phyloP scores from a whole-genome alignment of 2,888 invertebrate genomes.

The Pammene aurita region DNA sequence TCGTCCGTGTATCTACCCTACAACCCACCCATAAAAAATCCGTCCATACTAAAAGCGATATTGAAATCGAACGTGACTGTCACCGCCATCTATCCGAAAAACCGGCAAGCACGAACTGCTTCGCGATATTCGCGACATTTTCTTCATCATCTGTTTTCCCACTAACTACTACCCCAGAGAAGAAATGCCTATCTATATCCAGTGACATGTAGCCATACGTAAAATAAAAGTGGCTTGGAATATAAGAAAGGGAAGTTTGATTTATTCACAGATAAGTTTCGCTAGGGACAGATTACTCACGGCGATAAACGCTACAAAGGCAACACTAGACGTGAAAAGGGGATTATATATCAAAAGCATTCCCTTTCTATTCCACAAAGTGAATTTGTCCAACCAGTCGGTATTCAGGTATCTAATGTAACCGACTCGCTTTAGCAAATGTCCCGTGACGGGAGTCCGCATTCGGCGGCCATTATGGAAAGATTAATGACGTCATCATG shows the following conservation, averaged over 20 bases:
- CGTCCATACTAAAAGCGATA: too few relatives aligned
- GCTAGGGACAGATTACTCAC: slow-evolving; percentile 11
- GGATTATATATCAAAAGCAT: slow-evolving; percentile 16
- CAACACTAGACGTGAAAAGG: slow-evolving; percentile 7
- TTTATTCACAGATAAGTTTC: not conserved
- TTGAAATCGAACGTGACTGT: too few relatives aligned
- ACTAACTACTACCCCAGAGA: too few relatives aligned
- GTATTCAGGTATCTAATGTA: slow-evolving; percentile 51
- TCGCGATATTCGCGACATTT: too few relatives aligned
- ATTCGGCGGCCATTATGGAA: slow-evolving; percentile 69
- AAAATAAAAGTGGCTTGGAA: too few relatives aligned
- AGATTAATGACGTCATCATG: slow-evolving; percentile 78
- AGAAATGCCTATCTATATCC: too few relatives aligned
- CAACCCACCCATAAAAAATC: too few relatives aligned
- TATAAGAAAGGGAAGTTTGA: not conserved
- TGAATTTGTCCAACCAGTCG: slow-evolving; percentile 37
- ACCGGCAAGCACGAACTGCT: too few relatives aligned
- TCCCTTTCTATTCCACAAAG: slow-evolving; percentile 21
- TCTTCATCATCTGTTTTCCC: too few relatives aligned
- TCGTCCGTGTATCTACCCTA: too few relatives aligned
- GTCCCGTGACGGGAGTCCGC: slow-evolving; percentile 66
- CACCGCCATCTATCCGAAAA: too few relatives aligned
- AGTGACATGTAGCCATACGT: too few relatives aligned
- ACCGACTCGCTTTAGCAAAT: slow-evolving; percentile 59
- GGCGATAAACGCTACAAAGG: slow-evolving; percentile 12